phyloP scores from a whole-genome alignment of 2,888 invertebrate genomes.

The Macrophya alboannulata region DNA sequence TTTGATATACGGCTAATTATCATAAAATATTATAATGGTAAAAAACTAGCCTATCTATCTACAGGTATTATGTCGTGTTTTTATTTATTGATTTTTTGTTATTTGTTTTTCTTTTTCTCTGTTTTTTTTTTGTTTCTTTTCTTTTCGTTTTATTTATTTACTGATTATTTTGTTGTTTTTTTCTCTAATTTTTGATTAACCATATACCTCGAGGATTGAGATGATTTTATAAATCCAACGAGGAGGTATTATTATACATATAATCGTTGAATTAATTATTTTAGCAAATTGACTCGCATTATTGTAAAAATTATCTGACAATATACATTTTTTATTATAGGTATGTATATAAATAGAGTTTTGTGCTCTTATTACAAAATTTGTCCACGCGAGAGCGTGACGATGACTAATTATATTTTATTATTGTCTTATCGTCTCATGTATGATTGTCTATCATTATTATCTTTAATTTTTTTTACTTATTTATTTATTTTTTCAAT shows the following conservation, averaged over 20 bases:
- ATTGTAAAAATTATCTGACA: background rate
- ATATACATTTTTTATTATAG: background rate
- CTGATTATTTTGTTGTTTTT: too few species aligned
- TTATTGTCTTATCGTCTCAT: constrained; percentile 7
- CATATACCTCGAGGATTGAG: background rate
- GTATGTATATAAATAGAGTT: constrained; percentile 19
- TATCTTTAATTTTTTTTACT: too few species aligned
- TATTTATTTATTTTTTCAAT: too few species aligned
- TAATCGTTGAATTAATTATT: background rate
- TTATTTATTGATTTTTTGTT: background rate
- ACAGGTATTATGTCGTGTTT: constrained; percentile 67
- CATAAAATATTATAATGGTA: constrained; percentile 66
- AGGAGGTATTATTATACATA: background rate
- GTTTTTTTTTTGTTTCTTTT: background rate
- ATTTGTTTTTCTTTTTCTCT: background rate
- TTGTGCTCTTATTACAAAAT: background rate
- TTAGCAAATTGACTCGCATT: background rate
- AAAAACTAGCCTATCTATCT: constrained; percentile 78
- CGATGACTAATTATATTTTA: constrained; percentile 12
- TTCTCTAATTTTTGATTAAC: background rate
- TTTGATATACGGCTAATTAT: constrained; percentile 28
- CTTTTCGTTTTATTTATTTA: background rate
- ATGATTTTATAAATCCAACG: background rate
- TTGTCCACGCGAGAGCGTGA: background rate
- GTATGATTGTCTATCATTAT: too few species aligned